Evolutionary conservation across 2,113 vertebrate species (phyloP).

Genomic region (Bubo blakistoni): DNA sequence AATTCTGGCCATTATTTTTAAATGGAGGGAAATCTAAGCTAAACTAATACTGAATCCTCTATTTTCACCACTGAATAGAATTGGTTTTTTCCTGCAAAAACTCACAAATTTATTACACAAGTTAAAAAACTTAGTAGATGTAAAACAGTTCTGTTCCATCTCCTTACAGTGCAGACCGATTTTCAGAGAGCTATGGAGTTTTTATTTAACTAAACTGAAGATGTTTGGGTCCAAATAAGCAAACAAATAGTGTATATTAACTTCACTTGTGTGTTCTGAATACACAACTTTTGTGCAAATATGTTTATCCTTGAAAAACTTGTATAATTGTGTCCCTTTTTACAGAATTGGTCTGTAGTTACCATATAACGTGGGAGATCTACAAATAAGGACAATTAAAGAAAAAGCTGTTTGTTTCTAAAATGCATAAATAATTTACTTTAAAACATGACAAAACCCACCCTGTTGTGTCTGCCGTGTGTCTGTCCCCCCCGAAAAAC

Average conservation of each 20-base stretch:
- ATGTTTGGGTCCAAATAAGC: not conserved
- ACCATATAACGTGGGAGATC: not conserved
- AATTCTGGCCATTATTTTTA: constrained; percentile 4
- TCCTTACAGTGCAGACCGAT: not conserved
- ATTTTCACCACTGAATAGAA: not conserved
- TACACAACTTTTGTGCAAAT: not conserved
- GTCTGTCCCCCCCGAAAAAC: not conserved
- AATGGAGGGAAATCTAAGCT: not conserved
- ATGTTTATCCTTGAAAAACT: not conserved
- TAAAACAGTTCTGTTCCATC: not conserved
- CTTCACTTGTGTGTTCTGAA: not conserved
- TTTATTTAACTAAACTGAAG: not conserved
- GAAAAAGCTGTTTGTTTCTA: constrained; percentile 8
- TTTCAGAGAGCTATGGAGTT: not conserved
- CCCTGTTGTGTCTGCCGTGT: not conserved
- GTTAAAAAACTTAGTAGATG: not conserved
- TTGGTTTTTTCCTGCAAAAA: not conserved
- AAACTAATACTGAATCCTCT: not conserved
- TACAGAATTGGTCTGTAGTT: not conserved
- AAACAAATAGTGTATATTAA: not conserved
- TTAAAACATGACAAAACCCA: constrained; percentile 55
- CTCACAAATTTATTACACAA: not conserved
- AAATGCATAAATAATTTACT: constrained; percentile 62
- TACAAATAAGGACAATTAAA: constrained; percentile 44
- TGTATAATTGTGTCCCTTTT: not conserved